A percentile compares a stretch with the other conserved stretches of the same genome.
These are phyloP conservation scores for Etheostoma spectabile DNA, from an alignment of 2,113 vertebrate genomes.

Conservation along the genomic window DNA sequence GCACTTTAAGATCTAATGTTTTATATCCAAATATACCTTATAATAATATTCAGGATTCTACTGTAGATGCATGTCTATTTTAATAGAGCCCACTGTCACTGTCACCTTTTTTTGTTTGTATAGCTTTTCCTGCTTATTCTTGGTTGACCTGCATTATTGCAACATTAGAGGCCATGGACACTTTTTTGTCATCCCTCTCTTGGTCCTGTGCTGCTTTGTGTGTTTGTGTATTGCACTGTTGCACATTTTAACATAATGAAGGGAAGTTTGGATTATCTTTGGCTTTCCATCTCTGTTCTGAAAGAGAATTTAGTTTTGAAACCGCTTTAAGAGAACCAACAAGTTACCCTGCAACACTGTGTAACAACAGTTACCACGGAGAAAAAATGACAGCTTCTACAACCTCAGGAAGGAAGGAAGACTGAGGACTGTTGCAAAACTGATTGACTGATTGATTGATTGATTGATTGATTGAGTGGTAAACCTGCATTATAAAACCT, in stretches of 20 bases:
- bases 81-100: not conserved
- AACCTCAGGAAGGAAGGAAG: not conserved
- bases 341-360: too few relatives aligned
- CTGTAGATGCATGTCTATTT: not conserved
- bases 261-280: too few relatives aligned
- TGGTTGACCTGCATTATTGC: not conserved
- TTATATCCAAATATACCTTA: not conserved
- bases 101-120: not conserved
- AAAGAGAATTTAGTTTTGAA: too few relatives aligned
- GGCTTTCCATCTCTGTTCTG: too few relatives aligned
- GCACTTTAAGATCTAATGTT: not conserved
- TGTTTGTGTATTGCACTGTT: too few relatives aligned
- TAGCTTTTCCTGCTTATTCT: not conserved
- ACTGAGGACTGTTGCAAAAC: not conserved
- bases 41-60: not conserved
- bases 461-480: too few relatives aligned
- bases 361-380: too few relatives aligned
- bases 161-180: too few relatives aligned
- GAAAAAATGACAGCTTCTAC: not conserved
- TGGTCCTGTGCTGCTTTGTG: too few relatives aligned
- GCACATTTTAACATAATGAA: too few relatives aligned
- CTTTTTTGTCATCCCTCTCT: too few relatives aligned
- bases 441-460: not conserved
- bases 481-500: not conserved
- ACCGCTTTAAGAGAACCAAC: too few relatives aligned